These are phyloP conservation scores for Sebastes minor DNA, from an alignment of 2,797 vertebrate species.

Conservation along the genomic window DNA sequence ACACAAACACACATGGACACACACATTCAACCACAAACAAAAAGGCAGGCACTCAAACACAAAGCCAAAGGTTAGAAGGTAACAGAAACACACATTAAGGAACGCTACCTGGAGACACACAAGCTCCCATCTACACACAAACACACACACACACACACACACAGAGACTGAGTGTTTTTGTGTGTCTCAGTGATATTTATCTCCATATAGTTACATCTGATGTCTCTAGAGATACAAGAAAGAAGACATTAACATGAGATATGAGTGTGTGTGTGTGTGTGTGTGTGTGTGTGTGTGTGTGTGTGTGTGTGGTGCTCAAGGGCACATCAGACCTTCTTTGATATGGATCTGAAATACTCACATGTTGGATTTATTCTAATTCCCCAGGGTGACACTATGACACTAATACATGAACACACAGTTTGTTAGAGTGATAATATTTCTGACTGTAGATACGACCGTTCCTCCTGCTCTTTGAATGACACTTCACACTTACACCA, in stretches of 20 bases:
- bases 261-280: conserved; percentile 33
- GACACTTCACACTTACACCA: too few species aligned
- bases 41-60: not conserved
- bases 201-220: conserved; percentile 31
- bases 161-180: not conserved
- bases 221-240: conserved; percentile 33
- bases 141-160: not conserved
- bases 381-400: conserved; percentile 7
- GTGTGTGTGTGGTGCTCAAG: conserved; percentile 28
- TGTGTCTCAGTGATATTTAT: conserved; percentile 25
- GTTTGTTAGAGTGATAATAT: too few species aligned
- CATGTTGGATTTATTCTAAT: conserved; percentile 35
- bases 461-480: too few species aligned
- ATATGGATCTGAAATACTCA: conserved; percentile 51
- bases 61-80: not conserved
- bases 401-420: too few species aligned
- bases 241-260: conserved; percentile 50
- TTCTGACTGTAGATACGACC: too few species aligned
- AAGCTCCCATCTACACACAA: too few species aligned
- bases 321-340: conserved; percentile 45
- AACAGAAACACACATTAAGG: not conserved
- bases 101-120: not conserved
- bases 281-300: conserved; percentile 19
- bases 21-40: not conserved
- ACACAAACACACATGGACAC: not conserved